Base-by-base conservation (phyloP, 2,797 vertebrate species). In the Cirrhinus molitorella region DNA sequence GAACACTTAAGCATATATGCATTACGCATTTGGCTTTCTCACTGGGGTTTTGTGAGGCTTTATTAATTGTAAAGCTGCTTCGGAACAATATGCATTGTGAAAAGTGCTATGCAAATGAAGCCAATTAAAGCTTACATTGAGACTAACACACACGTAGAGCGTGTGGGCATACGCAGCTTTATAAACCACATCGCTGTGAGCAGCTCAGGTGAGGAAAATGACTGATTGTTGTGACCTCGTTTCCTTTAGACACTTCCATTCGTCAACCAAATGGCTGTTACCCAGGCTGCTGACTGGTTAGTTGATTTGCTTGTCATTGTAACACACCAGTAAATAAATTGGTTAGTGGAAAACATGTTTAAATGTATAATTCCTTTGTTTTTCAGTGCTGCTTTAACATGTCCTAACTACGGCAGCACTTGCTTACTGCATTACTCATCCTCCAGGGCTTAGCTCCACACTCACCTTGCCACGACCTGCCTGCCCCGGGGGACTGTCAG, bases 401-500 rank as follows among this genome's bases (percentile, higher is more conserved):
- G 73, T 76, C 19, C 13, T 34, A 57, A 55, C 61, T 17, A n/a
- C 49, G 23, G 23, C 61, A 55, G 49, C 63, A 21, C 40, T 76
- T 67, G 63, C 47, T 68, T 23, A 19, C 25, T 8, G 8, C 65
- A 77, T 83, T 68, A 83, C 47, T 83, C 73, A 77, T 70, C 63
- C 65, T 83, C 81, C 73, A 47, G 70, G 63, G 83, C 80, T 63
- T 51, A 80, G 37, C 19, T 49, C 53, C 59, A 4, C 53, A 43
- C 94, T 92, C 86, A 96, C 96, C 96, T 96, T 96, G 88, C 94
- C 93, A 82, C 91, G 92, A 28, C 94, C 93, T 57, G 93, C 94
- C 73, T 95, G 95, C 43, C 90, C 89, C 12, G 91, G 88, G 72
- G 95, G 91, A 86, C 89, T 94, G 84, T 95, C 94, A 14, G 95